Percentiles rank a stretch among this genome's conserved stretches.
These are phyloP conservation scores for Hippocampus guttulatus DNA, from an alignment of 2,113 vertebrate species.

Conservation along the genomic window DNA sequence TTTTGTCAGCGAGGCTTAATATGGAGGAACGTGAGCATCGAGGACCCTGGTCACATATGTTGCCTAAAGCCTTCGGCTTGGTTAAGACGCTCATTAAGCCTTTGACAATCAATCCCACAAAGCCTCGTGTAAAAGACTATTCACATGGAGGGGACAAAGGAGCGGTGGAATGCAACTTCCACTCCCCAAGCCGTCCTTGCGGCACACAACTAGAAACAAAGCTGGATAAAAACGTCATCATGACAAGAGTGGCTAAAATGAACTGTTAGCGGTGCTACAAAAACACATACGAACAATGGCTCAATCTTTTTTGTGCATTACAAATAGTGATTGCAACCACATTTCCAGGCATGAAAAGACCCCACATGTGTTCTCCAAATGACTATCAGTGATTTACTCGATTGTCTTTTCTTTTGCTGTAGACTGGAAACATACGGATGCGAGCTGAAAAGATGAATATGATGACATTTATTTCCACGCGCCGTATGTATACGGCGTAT, in stretches of 20 bases:
- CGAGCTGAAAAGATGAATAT: no score
- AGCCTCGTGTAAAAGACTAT: slow-evolving; percentile 70
- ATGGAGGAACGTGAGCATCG: slow-evolving; percentile 43
- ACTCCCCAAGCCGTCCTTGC: slow-evolving; percentile 16
- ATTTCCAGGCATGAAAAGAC: no score
- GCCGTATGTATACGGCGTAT: no score
- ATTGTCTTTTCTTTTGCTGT: no score
- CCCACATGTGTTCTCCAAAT: no score
- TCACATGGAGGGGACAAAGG: slow-evolving; percentile 63
- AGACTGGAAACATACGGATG: no score
- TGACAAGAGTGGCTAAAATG: not conserved
- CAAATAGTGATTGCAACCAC: no score
- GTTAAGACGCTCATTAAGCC: slow-evolving; percentile 77
- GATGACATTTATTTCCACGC: no score
- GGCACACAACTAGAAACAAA: slow-evolving; percentile 21
- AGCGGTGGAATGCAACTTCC: slow-evolving; percentile 64
- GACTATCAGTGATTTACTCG: no score
- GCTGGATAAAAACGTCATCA: slow-evolving; percentile 13
- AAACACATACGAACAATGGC: no score
- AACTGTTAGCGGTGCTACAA: no score
- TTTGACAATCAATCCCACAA: slow-evolving; percentile 77
- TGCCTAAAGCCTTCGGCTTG: slow-evolving; percentile 68
- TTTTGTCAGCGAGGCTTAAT: slow-evolving; percentile 29
- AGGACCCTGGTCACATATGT: slow-evolving; percentile 65
- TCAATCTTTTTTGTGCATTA: no score